Percentiles rank a stretch among this genome's conserved stretches.
Conservation (phyloP, 2,113 vertebrate species). For the Nibea albiflora region DNA sequence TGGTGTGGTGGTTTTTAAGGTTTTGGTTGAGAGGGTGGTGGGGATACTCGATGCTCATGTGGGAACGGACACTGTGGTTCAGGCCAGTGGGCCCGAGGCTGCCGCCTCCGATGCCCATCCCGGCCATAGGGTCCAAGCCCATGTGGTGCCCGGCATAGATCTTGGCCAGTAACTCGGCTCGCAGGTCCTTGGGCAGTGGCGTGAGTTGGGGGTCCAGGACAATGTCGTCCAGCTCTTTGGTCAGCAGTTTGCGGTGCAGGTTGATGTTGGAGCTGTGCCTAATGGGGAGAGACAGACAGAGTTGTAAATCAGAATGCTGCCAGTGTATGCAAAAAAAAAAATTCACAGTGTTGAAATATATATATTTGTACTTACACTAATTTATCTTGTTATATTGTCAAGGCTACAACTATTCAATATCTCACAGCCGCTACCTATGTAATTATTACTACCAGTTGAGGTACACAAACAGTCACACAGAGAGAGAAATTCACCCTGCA, state of each 20-base stretch:
- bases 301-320: constrained; percentile 18
- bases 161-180: constrained; percentile 96
- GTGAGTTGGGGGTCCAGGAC: constrained; percentile 96
- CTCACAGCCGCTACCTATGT: neutral
- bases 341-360: constrained; percentile 3
- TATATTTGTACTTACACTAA: neutral
- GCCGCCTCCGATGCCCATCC: constrained; percentile 67
- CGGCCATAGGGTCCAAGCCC: constrained; percentile 86
- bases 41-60: constrained; percentile 90
- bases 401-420: constrained; percentile 22
- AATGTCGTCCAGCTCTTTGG: constrained; percentile 99
- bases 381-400: neutral
- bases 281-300: constrained; percentile 46
- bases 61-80: constrained; percentile 88
- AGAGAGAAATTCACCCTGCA: constrained; percentile 44
- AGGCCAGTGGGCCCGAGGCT: constrained; percentile 64
- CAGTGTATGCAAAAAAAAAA: neutral
- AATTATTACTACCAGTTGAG: constrained; percentile 30
- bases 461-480: constrained; percentile 34
- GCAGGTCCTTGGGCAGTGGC: constrained; percentile 95
- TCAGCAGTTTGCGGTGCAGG: constrained; percentile 99
- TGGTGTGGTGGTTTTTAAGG: constrained; percentile 83
- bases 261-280: constrained; percentile 99
- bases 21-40: constrained; percentile 63
- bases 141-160: constrained; percentile 94